phyloP scores from a whole-genome alignment of 2,888 invertebrate genomes.

The Drosophila neutralis region DNA sequence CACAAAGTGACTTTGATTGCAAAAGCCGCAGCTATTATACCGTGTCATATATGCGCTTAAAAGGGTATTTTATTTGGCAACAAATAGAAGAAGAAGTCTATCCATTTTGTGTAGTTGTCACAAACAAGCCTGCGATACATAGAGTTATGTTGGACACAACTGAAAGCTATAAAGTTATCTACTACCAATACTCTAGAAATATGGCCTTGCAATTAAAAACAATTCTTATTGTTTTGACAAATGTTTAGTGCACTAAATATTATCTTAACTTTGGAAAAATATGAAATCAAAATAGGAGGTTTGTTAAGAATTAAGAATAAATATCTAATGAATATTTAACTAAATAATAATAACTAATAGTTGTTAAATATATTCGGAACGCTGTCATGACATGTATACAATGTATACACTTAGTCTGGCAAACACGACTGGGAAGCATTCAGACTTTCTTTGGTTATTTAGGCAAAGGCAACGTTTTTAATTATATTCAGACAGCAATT shows the following conservation, averaged over 20 bases:
- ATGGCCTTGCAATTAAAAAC: background rate
- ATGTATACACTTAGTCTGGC: background rate
- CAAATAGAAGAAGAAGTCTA: background rate
- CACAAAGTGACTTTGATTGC: constrained; percentile 69
- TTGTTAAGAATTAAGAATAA: background rate
- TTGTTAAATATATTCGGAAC: background rate
- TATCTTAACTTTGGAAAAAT: background rate
- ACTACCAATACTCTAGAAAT: background rate
- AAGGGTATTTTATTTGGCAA: background rate
- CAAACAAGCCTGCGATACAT: background rate
- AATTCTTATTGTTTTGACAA: background rate
- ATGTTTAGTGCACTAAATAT: background rate
- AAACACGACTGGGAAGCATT: background rate
- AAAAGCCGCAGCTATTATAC: constrained; percentile 63
- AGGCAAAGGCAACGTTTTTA: constrained; percentile 52
- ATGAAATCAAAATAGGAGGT: background rate
- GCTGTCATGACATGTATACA: background rate
- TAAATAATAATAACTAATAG: background rate
- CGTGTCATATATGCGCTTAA: background rate
- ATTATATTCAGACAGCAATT: constrained; percentile 55
- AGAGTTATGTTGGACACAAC: no score
- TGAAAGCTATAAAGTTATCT: background rate
- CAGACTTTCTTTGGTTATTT: constrained; percentile 32
- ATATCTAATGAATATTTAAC: background rate
- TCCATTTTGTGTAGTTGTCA: background rate